Evolutionary conservation across 2,113 vertebrate genomes (phyloP), one percentile per base, ranked within the genome.

Genomic region (Isurus oxyrinchus): DNA sequence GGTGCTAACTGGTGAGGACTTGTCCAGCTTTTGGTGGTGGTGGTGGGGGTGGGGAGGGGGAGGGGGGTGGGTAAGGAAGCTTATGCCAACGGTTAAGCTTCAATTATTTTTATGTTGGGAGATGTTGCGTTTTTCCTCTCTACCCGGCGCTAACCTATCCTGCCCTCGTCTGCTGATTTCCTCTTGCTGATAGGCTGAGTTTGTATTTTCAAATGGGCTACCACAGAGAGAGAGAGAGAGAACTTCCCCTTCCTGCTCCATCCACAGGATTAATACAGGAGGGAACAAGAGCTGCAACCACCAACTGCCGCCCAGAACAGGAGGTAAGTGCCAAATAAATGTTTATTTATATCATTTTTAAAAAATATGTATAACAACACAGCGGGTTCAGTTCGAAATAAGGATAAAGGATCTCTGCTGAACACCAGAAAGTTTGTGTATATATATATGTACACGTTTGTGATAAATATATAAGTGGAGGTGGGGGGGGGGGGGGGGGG

Each of bases 161-260:
- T 63, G 57, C 93, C 93, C n/a, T 11, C 7, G 21, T 53, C 63
- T 49, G 40, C 63, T 63, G 57, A 49, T 27, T 69, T 95, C 11
- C n/a, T 13, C 10, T 69, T 95, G n/a, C 94, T 95, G 94, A 95
- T 95, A 53, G 94, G 94, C 94, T 72, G 40, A 44, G 94, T 95
- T 95, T 95, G 66, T 72, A 95, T 95, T 95, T 95, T 95, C 66
- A 95, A 95, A 95, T 49, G 66, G 63, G 63, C 44, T 95, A 13
- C n/a, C 21, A 23, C 25, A 72, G 67, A 67, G 13, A 94, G 59
- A 95, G n/a, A 63, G 63, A 95, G 93, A 63, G 35, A 61, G 27
- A 31, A 44, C 94, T 95, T 95, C 94, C 94, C 63, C 66, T 95
- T 95, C 94, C 94, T 95, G 94, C 63, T 95, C 40, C 66, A 66